Base-by-base conservation (phyloP, 1,140 invertebrate species). In the Amyelois transitella region DNA sequence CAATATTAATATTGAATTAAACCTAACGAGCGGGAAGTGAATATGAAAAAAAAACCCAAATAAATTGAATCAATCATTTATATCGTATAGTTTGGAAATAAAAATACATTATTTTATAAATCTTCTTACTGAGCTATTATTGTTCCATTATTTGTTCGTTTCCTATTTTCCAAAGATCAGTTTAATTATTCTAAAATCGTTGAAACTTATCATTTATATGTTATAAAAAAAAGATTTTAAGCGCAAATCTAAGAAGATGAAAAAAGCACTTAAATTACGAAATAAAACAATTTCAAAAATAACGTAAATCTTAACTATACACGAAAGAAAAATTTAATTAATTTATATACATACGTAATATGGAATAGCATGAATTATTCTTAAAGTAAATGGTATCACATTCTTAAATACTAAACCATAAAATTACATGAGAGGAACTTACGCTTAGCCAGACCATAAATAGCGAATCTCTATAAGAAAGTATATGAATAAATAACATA, bases 301-400 rank as follows among this genome's bases (percentile, higher is more conserved):
- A 72, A 77, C 68, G 54, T 58, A 58, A 68, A 76, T 58, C 72
- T 75, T 77, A 79, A 78, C 73, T 81, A 70, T 76, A 82, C 72
- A 81, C 61, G 66, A 56, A 62, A 54, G 44, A 61, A 55, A 64
- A 62, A 14, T 56, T 60, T 65, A 72, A 73, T 64, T 65, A 69
- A 69, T 63, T 67, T 73, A 72, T 70, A 68, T 71, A 77, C 63
- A 76, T 77, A 81, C 64, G 71, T 67, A 71, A 62, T 64, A 62
- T 62, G 49, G 49, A 76, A 75, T 75, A 77, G 68, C 66, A 72
- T 70, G 66, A 60, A 71, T 77, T 72, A 14, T 38, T 72, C 78
- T 82, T 81, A 82, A 64, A 75, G 78, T 80, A 82, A 81, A 83
- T 82, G 77, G 82, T 87, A 86, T 87, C 81, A 84, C 84, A 83